phyloP scores from a whole-genome alignment of 2,113 vertebrate species.

The Chamaetylas fuelleborni region DNA sequence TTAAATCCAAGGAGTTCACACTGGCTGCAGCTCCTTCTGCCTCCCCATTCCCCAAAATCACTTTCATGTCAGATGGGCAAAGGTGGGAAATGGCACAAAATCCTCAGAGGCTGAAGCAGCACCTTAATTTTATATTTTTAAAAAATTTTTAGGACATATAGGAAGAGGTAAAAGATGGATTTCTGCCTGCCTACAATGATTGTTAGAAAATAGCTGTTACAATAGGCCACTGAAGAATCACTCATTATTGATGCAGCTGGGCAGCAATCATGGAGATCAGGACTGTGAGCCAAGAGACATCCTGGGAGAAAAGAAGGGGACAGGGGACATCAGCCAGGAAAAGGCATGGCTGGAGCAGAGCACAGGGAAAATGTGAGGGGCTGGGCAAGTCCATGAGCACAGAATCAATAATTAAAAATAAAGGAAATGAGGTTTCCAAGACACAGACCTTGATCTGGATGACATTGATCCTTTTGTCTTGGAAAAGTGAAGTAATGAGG shows the following conservation, averaged over 20 bases:
- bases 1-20: not conserved
- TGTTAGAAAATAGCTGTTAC: not conserved
- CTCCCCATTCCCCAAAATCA: not conserved
- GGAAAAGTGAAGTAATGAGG: not conserved
- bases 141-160: not conserved
- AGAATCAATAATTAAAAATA: not conserved
- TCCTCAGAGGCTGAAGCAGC: not conserved
- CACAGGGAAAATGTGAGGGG: not conserved
- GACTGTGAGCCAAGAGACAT: not conserved
- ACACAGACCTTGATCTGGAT: not conserved
- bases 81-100: not conserved
- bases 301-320: not conserved
- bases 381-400: not conserved
- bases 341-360: not conserved
- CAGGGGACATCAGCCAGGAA: not conserved
- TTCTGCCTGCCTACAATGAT: not conserved
- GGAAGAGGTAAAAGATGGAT: not conserved
- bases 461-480: not conserved
- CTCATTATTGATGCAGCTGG: not conserved
- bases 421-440: not conserved
- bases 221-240: not conserved
- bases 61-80: accelerated
- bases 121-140: no score
- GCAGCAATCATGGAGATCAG: not conserved
- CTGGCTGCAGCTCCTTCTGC: not conserved